Evolutionary conservation across 2,888 invertebrate species (phyloP).

Genomic region (Carabus problematicus): DNA sequence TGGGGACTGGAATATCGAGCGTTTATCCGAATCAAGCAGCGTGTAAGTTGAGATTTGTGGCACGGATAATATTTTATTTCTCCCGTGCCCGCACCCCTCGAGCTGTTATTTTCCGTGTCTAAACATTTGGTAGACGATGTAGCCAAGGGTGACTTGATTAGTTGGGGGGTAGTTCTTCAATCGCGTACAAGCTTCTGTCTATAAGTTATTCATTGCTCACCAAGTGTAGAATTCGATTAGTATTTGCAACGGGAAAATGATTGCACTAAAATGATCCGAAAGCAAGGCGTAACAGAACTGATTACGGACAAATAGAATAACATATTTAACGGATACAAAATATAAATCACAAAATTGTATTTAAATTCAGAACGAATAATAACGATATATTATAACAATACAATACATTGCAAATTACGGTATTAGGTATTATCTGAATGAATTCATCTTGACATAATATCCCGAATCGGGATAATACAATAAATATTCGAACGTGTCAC

Average conservation of each 20-base stretch:
- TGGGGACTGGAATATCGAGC: constrained; percentile 49
- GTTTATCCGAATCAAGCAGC: constrained; percentile 3
- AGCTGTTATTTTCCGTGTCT: constrained; percentile 39
- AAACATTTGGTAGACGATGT: constrained; percentile 20
- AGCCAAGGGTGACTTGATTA: constrained; percentile 33
- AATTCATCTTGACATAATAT: too few relatives aligned
- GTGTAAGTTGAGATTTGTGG: constrained; percentile 22
- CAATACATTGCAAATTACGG: too few relatives aligned
- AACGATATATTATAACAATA: too few relatives aligned
- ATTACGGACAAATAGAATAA: constrained; percentile 21
- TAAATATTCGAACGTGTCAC: too few relatives aligned
- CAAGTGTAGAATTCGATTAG: constrained; percentile 24
- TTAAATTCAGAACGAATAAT: too few relatives aligned
- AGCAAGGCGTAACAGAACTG: constrained; percentile 11
- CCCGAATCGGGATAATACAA: too few relatives aligned
- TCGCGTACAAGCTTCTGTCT: constrained; percentile 21
- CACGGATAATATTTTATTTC: neutral
- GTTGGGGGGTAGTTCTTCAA: constrained; percentile 38
- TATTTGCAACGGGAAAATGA: constrained; percentile 31
- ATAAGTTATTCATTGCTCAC: constrained; percentile 33
- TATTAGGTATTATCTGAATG: too few relatives aligned
- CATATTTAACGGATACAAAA: too few relatives aligned
- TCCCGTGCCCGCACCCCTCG: neutral
- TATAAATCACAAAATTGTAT: too few relatives aligned
- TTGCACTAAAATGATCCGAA: constrained; percentile 5